Base-by-base conservation (phyloP, 1,140 invertebrate species). In the Callitettix versicolor region DNA sequence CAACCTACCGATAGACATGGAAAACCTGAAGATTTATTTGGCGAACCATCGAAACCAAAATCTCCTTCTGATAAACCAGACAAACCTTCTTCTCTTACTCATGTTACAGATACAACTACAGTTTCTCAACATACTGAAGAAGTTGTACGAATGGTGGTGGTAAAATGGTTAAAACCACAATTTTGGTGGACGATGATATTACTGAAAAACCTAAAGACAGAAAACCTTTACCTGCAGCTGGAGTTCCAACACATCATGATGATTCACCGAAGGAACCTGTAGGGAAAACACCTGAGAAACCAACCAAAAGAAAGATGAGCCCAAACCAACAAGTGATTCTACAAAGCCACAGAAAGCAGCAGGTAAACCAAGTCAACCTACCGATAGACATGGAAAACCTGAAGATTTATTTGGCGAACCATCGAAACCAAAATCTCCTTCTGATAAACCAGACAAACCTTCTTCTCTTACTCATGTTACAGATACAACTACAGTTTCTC, bases 81-180 rank as follows among this genome's bases (percentile, higher is more conserved):
- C n/a, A n/a, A n/a, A n/a, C n/a, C n/a, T n/a, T n/a, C n/a, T n/a
- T n/a, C n/a, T n/a, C n/a, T n/a, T n/a, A n/a, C 43, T 46, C 4
- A 46, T 22, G 5, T 3, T 46, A n/a, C 21, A 3, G 3, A 20
- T 18, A n/a, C 9, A 11, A 46, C 18, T 6, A 22, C 43, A 6
- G 43, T 22, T 6, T 21, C 43, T n/a, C 21, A 18, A 11, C 43
- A 46, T 41, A 53, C 38, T 12, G 33, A 18, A 2, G 52, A 53
- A 17, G 40, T 56, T 33, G 56, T 58, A n/a, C 55, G 41, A 22
- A 60, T 60, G 59, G 51, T 60, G 60, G 57, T 59, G 57, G 57
- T 41, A 61, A 61, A 51, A 26, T 61, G 22, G 43, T 55, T 20
- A 55, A 55, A 48, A 47, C 53, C 2, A 55, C 40, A 34, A 18